Base-by-base conservation (phyloP, 92 coral and sea anemone genomes). In the Palythoa caribaeorum region DNA sequence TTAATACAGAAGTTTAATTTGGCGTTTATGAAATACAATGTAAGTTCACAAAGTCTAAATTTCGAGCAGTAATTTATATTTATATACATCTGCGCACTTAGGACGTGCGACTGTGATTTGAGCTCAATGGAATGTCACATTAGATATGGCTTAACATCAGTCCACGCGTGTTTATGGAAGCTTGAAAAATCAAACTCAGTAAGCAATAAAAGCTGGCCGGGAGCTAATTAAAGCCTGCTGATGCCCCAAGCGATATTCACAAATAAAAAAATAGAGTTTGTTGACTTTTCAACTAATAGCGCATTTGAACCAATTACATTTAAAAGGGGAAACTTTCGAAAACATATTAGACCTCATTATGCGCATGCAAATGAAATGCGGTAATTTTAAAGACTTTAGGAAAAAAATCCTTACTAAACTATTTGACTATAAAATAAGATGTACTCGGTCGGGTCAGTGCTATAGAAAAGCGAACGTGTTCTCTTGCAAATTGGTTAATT, bases 251-350 rank as follows among this genome's bases (percentile, higher is more conserved):
- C 83, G 65, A 77, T 13, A 15, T 51, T 77, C 68, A 77, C 54
- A 37, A 3, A 53, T 44, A 44, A 3, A 77, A 38, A 77, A 48
- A 51, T 7, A 35, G 81, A 48, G 28, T 19, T 77, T 77, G 83
- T 53, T 77, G 65, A 51, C 66, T 77, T 77, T 77, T 77, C 66
- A 77, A 77, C 83, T 51, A 77, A 12, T 53, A 51, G 20, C 50
- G 28, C 39, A 19, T 53, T 77, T 77, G 68, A 77, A 53, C 12
- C 39, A 16, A 77, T 15, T 53, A 52, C 20, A 35, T 35, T 54
- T 53, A 51, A 20, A 55, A 59, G 65, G 65, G 19, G 14, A 77
- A 51, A 48, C 28, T 77, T 53, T 77, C 48, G 47, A 17, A 77
- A 77, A 77, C 79, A 76, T 14, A 76, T 76, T 76, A 50, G 10